Base-by-base conservation (phyloP, 2,888 invertebrate species). In the Atrina japonica region DNA sequence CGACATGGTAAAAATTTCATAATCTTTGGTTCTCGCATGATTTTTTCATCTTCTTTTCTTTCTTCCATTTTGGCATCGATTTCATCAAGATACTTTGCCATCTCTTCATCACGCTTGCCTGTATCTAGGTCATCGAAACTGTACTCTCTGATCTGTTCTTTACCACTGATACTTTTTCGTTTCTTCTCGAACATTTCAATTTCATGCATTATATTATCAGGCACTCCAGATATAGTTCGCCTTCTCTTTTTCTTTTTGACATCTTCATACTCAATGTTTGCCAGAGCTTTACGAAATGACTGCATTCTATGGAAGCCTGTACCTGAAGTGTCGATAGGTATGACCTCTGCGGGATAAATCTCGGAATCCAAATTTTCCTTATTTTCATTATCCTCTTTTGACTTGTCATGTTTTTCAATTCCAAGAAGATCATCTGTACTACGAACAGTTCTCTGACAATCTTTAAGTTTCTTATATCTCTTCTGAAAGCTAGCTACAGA, bases 251-350 rank as follows among this genome's bases (percentile, higher is more conserved):
- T 83, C 66, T 79, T 81, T 35, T 71, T 75, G 45, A 74, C 73
- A 43, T 80, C 81, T 29, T 78, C 75, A 21, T 70, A 66, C 35
- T 76, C 76, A 21, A 67, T 72, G 25, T 75, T 69, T 18, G 82
- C 77, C 27, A 97, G 93, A 47, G 97, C 97, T 89, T 95, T 94
- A 78, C 97, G 93, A 76, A 96, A 94, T 85, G 93, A 93, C 86
- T 96, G 95, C 96, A 97, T 96, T 82, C 97, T 93, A 88, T 95
- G 94, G 93, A 97, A 97, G 90, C 95, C 94, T 86, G 93, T 93
- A 63, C 97, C 97, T 75, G 96, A 95, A 65, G 96, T 94, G 91
- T 98, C 97, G 85, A 98, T 96, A 73, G 95, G 94, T 74, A 98
- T 95, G 77, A 97, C 92, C 92, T 96, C 95, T 78, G 96, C 95